Evolutionary conservation across 2,113 vertebrate species (phyloP).

Genomic region (Phoxinus phoxinus): DNA sequence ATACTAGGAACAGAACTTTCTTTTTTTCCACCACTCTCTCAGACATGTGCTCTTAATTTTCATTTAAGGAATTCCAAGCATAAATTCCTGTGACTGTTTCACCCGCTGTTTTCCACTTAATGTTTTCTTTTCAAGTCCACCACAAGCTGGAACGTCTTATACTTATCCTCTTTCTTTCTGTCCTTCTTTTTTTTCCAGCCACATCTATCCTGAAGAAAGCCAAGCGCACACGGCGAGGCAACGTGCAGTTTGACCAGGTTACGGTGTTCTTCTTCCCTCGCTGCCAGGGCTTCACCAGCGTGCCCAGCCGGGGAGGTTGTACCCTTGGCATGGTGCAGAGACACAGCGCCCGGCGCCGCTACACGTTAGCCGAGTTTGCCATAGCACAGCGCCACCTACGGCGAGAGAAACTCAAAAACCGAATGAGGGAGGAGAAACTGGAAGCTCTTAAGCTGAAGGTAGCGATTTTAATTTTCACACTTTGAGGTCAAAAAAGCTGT

Average conservation of each 20-base stretch:
- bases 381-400: constrained; percentile 83
- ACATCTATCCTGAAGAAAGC: constrained; percentile 90
- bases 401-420: constrained; percentile 83
- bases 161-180: background rate
- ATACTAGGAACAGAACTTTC: constrained; percentile 28
- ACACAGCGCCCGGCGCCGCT: constrained; percentile 82
- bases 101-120: constrained; percentile 14
- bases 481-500: background rate
- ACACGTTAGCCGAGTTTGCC: constrained; percentile 87
- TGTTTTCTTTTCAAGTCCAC: background rate
- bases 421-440: constrained; percentile 89
- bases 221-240: constrained; percentile 79
- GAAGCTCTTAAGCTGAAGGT: constrained; percentile 84
- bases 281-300: constrained; percentile 96
- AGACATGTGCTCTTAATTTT: constrained; percentile 20
- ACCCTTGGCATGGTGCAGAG: constrained; percentile 92
- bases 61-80: constrained; percentile 20
- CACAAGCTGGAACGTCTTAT: background rate
- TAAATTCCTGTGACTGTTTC: background rate
- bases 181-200: constrained; percentile 70
- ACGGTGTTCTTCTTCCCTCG: constrained; percentile 95
- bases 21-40: background rate
- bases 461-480: constrained; percentile 54
- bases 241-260: constrained; percentile 89
- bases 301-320: constrained; percentile 93